Conservation (phyloP, 2,113 vertebrate species). For the Sylvietta virens region DNA sequence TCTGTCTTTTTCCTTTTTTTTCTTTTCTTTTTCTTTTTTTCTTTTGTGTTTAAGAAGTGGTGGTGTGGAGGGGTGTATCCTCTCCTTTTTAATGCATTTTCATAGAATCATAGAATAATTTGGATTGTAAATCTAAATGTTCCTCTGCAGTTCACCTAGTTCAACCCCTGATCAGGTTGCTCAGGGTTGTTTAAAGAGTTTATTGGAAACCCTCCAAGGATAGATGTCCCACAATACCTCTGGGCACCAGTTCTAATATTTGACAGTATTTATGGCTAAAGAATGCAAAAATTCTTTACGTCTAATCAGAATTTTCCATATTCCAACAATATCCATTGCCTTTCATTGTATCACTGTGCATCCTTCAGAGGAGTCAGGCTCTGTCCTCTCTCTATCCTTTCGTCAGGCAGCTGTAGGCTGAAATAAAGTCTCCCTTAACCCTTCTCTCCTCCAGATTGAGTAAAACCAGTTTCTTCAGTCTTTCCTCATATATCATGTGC, state of each 20-base stretch:
- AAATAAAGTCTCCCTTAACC: neutral
- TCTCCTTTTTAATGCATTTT: neutral
- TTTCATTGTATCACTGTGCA: fast-evolving
- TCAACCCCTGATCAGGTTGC: neutral
- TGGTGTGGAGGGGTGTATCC: fast-evolving
- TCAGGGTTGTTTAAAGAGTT: neutral
- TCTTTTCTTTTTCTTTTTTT: neutral
- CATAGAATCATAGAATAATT: neutral
- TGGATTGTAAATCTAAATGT: neutral
- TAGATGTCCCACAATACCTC: neutral
- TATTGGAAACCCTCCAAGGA: neutral
- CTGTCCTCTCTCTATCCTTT: neutral
- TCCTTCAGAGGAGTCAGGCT: neutral
- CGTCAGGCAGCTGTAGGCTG: neutral
- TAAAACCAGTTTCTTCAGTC: neutral
- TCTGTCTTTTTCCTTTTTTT: neutral
- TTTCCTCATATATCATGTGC: neutral
- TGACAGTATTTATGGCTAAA: neutral
- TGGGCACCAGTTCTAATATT: neutral
- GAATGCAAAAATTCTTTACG: neutral
- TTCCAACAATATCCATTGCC: neutral
- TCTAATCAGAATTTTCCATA: neutral
- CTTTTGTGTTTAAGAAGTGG: neutral
- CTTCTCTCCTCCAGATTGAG: neutral
- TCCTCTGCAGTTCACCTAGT: neutral